Percentiles rank a stretch among this genome's conserved stretches.
Conservation (phyloP, 2,888 invertebrate genomes). For the Hyposoter dolosus region DNA sequence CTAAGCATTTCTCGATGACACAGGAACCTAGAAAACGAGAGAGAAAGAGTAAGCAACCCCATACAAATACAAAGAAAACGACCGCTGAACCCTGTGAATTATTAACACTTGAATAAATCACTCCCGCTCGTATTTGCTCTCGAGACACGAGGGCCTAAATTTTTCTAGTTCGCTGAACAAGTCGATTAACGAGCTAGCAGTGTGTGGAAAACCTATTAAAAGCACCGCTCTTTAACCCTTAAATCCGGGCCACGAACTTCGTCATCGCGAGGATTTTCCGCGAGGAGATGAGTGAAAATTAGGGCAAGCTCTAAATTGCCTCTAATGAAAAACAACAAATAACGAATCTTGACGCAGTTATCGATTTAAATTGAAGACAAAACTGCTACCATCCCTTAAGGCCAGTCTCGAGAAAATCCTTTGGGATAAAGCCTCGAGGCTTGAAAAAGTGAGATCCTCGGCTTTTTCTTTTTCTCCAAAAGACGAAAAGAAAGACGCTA, state of each 20-base stretch:
- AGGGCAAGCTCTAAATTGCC: slow-evolving; percentile 34
- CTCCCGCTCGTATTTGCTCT: slow-evolving; percentile 41
- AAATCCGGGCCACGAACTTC: background rate
- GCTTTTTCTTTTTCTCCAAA: slow-evolving; percentile 21
- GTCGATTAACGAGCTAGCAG: slow-evolving; percentile 62
- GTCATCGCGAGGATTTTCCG: slow-evolving; percentile 18
- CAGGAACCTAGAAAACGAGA: slow-evolving; percentile 23
- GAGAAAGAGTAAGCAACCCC: slow-evolving; percentile 32
- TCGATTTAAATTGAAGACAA: slow-evolving; percentile 7
- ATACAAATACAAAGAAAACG: slow-evolving; percentile 15
- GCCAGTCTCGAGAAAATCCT: background rate
- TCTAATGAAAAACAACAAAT: background rate
- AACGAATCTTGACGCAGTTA: slow-evolving; percentile 5
- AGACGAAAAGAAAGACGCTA: slow-evolving; percentile 22
- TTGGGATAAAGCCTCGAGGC: background rate
- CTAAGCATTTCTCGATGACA: slow-evolving; percentile 13
- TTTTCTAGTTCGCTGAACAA: slow-evolving; percentile 68
- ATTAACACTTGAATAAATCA: slow-evolving; percentile 63
- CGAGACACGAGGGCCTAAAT: slow-evolving; percentile 55
- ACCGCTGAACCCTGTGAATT: slow-evolving; percentile 60
- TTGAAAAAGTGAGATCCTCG: slow-evolving; percentile 39
- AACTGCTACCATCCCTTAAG: background rate
- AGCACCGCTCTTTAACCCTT: slow-evolving; percentile 54
- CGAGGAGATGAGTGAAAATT: slow-evolving; percentile 28
- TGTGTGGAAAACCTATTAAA: slow-evolving; percentile 39